Conservation (phyloP, 1,140 invertebrate species). For the Philopotamus ludificatus region DNA sequence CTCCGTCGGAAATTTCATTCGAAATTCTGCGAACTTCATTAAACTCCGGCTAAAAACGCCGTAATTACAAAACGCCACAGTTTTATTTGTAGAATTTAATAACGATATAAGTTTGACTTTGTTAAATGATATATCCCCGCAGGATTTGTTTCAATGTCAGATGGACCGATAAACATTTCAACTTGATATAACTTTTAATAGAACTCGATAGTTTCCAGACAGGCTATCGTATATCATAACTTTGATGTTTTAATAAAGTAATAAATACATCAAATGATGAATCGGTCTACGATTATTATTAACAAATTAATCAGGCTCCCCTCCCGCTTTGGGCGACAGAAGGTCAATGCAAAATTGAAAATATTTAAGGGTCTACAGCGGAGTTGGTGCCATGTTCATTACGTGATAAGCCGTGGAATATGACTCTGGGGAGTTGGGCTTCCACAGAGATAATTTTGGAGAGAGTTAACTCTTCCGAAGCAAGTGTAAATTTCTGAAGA, state of each 20-base stretch:
- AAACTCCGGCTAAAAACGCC: too few species aligned
- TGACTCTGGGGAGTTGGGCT: conserved; percentile 4
- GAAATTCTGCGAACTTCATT: background rate
- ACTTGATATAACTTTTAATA: too few species aligned
- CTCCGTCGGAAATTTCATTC: background rate
- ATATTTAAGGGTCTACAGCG: conserved; percentile 12
- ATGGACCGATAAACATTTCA: too few species aligned
- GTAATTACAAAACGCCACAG: too few species aligned
- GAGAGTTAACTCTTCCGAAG: background rate
- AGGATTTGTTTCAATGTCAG: too few species aligned
- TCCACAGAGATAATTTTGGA: conserved; percentile 9
- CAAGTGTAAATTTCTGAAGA: background rate
- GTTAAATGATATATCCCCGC: too few species aligned
- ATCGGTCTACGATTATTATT: background rate
- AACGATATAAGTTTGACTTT: too few species aligned
- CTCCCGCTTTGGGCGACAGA: background rate
- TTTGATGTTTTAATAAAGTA: too few species aligned
- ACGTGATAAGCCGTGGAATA: conserved; percentile 16
- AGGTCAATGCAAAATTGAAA: conserved; percentile 7
- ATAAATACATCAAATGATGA: background rate
- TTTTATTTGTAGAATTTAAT: too few species aligned
- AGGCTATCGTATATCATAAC: too few species aligned
- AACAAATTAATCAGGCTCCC: too few species aligned
- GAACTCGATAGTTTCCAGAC: too few species aligned
- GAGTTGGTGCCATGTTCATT: conserved; percentile 16